Base-by-base conservation (phyloP, 2,888 invertebrate genomes). In the Stictocephala bisonia region DNA sequence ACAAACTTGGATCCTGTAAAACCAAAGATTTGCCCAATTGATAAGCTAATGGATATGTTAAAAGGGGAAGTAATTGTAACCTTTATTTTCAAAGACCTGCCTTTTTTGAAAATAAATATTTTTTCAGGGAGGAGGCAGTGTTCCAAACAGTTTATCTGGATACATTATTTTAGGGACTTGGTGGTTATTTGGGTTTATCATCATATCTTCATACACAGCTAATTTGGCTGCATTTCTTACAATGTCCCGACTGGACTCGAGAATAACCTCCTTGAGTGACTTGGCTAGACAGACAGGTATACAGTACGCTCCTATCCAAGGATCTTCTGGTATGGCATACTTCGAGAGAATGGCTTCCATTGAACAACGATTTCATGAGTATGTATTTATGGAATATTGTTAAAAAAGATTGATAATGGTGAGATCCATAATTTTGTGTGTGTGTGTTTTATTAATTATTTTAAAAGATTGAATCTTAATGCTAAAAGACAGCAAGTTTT, bases 171-270 rank as follows among this genome's bases (percentile, higher is more conserved):
- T 51, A 27, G 51, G 51, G 26, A 51, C 51, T n/a, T 51, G 51
- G 51, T 51, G 51, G 11, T n/a, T 51, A 27, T 51, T 24, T 24
- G 51, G 51, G 15, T 27, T 51, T 24, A 27, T 15, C 2, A 27
- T 51, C 9, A 51, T 51, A 22, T 51, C 51, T n/a, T 51, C 27
- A 6, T 51, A 51, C 51, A 51, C 51, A 18, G 51, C 51, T 27
- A 51, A 51, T 27, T 27, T 51, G 4, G 24, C 51, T 3, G 51
- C 51, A 13, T 24, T n/a, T 2, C 51, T 51, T 24, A 51, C 51
- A 4, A 27, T 51, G 24, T 51, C 51, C 18, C 51, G n/a, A 3
- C 51, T 51, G 4, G 26, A 51, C 22, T 13, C 51, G n/a, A 13
- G 27, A 24, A 51, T 51, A 13, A 24, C 13, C 24, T 26, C 26